These are phyloP conservation scores for Butorides virescens DNA, from an alignment of 2,113 vertebrate genomes.

Conservation along the genomic window DNA sequence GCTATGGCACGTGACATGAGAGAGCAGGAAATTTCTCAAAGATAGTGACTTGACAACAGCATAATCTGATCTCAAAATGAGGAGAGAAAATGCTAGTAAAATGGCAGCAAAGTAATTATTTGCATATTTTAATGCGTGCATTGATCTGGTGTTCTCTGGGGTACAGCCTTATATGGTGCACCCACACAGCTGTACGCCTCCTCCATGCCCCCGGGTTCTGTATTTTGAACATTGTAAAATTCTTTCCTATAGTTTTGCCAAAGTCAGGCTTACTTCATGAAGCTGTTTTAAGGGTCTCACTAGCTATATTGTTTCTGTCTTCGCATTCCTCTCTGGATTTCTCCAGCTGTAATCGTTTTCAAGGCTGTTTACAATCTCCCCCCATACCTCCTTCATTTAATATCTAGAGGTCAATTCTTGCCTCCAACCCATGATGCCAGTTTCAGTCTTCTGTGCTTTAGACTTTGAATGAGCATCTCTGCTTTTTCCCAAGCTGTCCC, in stretches of 20 bases:
- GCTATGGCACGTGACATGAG: background rate
- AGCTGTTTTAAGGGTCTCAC: background rate
- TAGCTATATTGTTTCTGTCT: background rate
- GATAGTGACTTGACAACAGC: background rate
- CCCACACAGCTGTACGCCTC: background rate
- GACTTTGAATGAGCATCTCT: background rate
- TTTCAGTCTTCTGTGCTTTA: background rate
- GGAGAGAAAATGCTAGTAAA: background rate
- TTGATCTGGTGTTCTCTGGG: background rate
- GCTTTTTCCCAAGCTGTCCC: background rate
- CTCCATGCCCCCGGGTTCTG: background rate
- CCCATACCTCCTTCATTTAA: background rate
- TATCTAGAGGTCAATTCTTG: background rate
- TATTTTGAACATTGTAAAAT: background rate
- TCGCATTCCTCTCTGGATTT: background rate
- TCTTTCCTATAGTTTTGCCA: background rate
- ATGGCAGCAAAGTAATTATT: background rate
- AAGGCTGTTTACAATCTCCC: background rate
- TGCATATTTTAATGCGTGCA: background rate
- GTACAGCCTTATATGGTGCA: background rate
- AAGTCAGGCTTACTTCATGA: background rate
- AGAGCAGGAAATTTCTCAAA: background rate
- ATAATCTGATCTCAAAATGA: background rate
- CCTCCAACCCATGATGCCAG: background rate
- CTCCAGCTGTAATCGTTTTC: constrained; percentile 4